Evolutionary conservation across 2,113 vertebrate genomes (phyloP).

Genomic region (Chloropsis cyanopogon): DNA sequence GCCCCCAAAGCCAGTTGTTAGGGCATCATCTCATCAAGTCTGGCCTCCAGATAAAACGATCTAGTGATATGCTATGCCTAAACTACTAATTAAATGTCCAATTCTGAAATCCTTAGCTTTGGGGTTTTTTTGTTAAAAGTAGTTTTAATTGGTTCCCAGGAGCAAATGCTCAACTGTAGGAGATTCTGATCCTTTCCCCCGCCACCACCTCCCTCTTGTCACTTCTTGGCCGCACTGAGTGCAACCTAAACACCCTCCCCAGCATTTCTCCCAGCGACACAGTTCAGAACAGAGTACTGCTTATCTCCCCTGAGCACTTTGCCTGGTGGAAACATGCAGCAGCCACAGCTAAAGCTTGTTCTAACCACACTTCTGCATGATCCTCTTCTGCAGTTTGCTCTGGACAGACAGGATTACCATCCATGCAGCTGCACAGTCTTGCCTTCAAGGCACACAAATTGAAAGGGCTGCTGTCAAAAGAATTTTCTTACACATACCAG

Average conservation of each 20-base stretch:
- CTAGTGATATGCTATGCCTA: fast-evolving
- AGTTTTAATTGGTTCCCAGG: not conserved
- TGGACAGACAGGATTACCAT: not conserved
- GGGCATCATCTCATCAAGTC: not conserved
- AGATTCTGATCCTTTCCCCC: not conserved
- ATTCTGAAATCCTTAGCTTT: not conserved
- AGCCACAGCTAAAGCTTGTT: not conserved
- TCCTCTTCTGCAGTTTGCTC: not conserved
- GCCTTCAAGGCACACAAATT: conserved; percentile 14
- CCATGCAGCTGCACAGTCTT: conserved; percentile 42
- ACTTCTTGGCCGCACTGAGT: fast-evolving
- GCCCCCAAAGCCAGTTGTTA: not conserved
- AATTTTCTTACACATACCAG: not conserved
- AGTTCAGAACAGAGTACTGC: not conserved
- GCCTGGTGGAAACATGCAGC: not conserved
- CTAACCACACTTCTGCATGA: not conserved
- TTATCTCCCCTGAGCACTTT: not conserved
- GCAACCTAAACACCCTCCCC: not conserved
- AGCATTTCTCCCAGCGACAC: not conserved
- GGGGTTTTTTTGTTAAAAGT: not conserved
- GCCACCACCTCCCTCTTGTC: fast-evolving
- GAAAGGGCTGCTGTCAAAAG: conserved; percentile 9
- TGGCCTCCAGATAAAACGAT: not conserved
- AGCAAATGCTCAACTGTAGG: not conserved
- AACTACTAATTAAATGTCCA: not conserved